These are phyloP conservation scores for Drosophila algonquin DNA, from an alignment of 2,888 invertebrate genomes.

Conservation along the genomic window DNA sequence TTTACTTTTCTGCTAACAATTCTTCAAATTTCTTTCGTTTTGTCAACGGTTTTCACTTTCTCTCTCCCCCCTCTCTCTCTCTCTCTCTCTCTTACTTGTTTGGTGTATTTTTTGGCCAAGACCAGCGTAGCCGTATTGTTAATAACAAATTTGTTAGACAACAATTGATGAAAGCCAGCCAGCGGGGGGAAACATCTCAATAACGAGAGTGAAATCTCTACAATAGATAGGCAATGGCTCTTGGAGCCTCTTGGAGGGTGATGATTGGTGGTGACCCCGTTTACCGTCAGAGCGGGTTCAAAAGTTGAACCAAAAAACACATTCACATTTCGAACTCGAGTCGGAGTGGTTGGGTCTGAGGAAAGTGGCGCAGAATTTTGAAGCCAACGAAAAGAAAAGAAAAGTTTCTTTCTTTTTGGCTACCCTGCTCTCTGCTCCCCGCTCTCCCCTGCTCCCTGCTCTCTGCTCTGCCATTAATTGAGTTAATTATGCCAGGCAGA, in stretches of 20 bases:
- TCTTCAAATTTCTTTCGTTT: conserved; percentile 75
- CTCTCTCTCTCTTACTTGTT: neutral
- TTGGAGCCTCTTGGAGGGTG: neutral
- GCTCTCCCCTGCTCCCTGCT: neutral
- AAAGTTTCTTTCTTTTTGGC: too few relatives aligned
- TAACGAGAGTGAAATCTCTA: conserved; percentile 60
- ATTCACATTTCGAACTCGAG: conserved; percentile 7
- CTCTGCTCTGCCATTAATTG: conserved; percentile 32
- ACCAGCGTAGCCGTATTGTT: too few relatives aligned
- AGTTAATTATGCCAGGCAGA: conserved; percentile 48
- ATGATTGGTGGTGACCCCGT: conserved; percentile 44
- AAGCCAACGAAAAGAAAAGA: neutral
- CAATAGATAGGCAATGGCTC: neutral
- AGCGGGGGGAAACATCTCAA: conserved; percentile 22
- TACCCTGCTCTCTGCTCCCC: too few relatives aligned
- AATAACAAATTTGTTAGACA: conserved; percentile 41
- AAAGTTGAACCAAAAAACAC: conserved; percentile 26
- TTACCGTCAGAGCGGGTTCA: conserved; percentile 21
- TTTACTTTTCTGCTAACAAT: conserved; percentile 49
- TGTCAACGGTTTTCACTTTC: conserved; percentile 76
- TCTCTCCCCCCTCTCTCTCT: conserved; percentile 8
- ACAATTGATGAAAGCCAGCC: conserved; percentile 13
- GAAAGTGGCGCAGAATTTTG: conserved; percentile 41
- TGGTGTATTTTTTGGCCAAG: too few relatives aligned
- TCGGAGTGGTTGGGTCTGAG: neutral